phyloP scores from a whole-genome alignment of 2,113 vertebrate genomes.

The Galbula dea region DNA sequence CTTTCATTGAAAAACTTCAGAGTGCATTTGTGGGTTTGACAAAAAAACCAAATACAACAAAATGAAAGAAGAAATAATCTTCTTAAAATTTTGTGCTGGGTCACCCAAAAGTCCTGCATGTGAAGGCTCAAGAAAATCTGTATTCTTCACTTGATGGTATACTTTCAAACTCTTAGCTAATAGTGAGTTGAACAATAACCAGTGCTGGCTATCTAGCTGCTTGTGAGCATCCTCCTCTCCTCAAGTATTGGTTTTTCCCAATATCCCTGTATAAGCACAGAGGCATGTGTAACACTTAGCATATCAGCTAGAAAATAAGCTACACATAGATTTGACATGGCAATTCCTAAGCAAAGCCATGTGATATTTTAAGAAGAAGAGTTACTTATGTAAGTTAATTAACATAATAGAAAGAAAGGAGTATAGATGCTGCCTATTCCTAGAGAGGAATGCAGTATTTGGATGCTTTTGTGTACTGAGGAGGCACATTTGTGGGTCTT shows the following conservation, averaged over 20 bases:
- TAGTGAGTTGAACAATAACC: neutral
- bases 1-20: neutral
- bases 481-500: rapidly evolving
- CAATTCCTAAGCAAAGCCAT: neutral
- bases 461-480: neutral
- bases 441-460: neutral
- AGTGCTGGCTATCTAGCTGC: neutral
- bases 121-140: neutral
- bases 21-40: neutral
- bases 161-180: neutral
- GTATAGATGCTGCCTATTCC: neutral
- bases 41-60: neutral
- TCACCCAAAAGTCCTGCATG: neutral
- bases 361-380: neutral
- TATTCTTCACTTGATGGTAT: neutral
- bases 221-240: neutral
- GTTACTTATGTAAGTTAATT: neutral
- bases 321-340: neutral
- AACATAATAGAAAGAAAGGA: neutral
- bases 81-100: neutral
- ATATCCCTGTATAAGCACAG: neutral
- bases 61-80: neutral
- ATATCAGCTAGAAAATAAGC: neutral
- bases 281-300: neutral
- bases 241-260: neutral